phyloP scores from a whole-genome alignment of 2,797 vertebrate genomes.

The Stomatorhinus walkeri region DNA sequence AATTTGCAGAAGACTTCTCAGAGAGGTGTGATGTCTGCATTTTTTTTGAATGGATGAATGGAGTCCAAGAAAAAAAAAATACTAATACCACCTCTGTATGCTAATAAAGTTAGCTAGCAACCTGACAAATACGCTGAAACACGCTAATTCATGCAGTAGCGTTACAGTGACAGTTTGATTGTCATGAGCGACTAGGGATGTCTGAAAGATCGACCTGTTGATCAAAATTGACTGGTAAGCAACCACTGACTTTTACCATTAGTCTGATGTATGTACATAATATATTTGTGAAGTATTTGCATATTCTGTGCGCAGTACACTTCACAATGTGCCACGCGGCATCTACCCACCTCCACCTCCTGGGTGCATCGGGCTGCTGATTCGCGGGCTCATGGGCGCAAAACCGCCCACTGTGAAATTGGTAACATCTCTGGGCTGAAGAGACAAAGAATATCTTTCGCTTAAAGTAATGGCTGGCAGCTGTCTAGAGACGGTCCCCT shows the following conservation, averaged over 20 bases:
- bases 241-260: neutral
- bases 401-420: constrained; percentile 86
- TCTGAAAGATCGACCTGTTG: neutral
- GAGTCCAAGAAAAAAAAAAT: neutral
- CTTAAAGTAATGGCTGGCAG: neutral
- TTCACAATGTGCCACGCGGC: neutral
- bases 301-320: neutral
- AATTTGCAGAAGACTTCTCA: neutral
- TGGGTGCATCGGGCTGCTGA: constrained; percentile 91
- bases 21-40: neutral
- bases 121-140: neutral
- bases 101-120: neutral
- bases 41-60: neutral
- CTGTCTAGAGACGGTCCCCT: too few species aligned
- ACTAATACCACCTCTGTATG: neutral
- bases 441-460: neutral
- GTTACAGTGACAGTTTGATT: neutral
- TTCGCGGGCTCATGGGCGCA: constrained; percentile 86
- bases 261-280: neutral
- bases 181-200: neutral
- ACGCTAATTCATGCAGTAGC: neutral
- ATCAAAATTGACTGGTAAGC: neutral
- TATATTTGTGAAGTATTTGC: neutral
- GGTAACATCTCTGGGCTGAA: constrained; percentile 83
- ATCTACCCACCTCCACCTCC: constrained; percentile 55